Evolutionary conservation across 2,888 invertebrate genomes (phyloP).

Genomic region (Yponomeuta malinellus): DNA sequence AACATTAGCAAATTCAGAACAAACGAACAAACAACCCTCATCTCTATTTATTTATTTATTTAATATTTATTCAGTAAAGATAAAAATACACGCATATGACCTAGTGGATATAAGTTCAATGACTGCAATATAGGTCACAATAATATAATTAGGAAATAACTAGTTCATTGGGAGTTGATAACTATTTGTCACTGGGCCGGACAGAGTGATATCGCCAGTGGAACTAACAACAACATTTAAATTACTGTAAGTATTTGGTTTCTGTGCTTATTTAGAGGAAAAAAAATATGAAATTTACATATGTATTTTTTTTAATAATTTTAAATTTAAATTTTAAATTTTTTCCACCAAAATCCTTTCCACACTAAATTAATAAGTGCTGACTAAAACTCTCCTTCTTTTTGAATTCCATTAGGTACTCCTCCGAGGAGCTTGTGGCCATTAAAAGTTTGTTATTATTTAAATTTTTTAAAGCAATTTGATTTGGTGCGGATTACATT

Average conservation of each 20-base stretch:
- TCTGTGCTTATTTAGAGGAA: too few species aligned
- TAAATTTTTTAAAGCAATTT: too few species aligned
- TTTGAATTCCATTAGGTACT: too few species aligned
- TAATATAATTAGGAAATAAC: background rate
- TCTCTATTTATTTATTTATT: background rate
- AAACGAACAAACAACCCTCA: background rate
- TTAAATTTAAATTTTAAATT: too few species aligned
- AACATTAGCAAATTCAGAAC: background rate
- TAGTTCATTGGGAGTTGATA: background rate
- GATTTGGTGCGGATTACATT: too few species aligned
- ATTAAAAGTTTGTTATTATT: too few species aligned
- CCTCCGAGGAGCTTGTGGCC: too few species aligned
- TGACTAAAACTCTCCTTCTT: too few species aligned
- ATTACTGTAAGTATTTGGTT: background rate
- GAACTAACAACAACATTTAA: background rate
- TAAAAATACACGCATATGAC: background rate
- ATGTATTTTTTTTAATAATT: too few species aligned
- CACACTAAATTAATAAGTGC: too few species aligned
- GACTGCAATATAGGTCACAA: background rate
- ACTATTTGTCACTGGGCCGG: background rate
- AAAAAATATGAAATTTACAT: too few species aligned
- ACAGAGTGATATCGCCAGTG: background rate
- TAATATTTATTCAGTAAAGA: background rate
- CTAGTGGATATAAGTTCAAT: background rate
- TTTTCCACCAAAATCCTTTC: too few species aligned